Evolutionary conservation across 2,797 vertebrate genomes (phyloP).

Genomic region (Acrossocheilus wenchowensis): DNA sequence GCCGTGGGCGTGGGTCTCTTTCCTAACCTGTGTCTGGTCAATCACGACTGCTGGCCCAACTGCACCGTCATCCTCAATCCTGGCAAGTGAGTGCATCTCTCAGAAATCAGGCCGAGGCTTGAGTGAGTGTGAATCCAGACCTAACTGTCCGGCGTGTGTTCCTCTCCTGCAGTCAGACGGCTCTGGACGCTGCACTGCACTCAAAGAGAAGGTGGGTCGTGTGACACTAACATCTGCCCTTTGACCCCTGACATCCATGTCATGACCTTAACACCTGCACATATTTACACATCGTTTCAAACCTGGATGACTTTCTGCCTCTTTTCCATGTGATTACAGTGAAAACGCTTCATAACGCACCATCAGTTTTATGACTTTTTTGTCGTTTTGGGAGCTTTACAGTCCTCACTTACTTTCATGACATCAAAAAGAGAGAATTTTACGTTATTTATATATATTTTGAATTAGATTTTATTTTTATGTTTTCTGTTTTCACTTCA

Average conservation of each 20-base stretch:
- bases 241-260: slow-evolving; percentile 29
- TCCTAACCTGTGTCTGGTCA: slow-evolving; percentile 92
- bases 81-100: slow-evolving; percentile 82
- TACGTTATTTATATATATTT: background rate
- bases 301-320: background rate
- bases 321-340: background rate
- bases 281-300: background rate
- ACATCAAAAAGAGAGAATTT: no score
- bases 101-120: background rate
- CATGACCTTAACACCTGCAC: no score
- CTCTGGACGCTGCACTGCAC: slow-evolving; percentile 91
- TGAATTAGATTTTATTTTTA: background rate
- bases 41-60: slow-evolving; percentile 97
- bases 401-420: background rate
- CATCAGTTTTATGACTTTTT: background rate
- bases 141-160: slow-evolving; percentile 62
- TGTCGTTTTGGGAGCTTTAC: background rate
- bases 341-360: background rate
- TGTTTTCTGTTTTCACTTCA: no score
- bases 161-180: slow-evolving; percentile 93
- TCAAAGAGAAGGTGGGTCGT: slow-evolving; percentile 93
- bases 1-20: slow-evolving; percentile 93
- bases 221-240: slow-evolving; percentile 51
- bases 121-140: no score
- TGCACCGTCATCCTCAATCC: slow-evolving; percentile 95